phyloP scores from a whole-genome alignment of 2,113 vertebrate species.

The Eudyptes chrysolophus region DNA sequence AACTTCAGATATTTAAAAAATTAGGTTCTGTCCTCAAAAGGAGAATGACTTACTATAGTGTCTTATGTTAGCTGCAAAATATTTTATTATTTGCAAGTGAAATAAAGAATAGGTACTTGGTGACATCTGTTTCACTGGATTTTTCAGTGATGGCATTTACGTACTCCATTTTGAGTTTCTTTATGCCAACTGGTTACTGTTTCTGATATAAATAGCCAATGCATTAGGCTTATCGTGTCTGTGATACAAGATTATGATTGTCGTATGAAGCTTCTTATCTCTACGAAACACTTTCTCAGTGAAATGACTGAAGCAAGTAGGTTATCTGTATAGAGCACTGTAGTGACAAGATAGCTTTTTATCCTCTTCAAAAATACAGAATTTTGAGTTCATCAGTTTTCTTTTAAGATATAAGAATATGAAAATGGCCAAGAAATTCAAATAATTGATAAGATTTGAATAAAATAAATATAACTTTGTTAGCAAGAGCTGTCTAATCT shows the following conservation, averaged over 20 bases:
- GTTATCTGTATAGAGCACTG: not conserved
- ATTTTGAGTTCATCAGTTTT: not conserved
- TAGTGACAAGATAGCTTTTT: not conserved
- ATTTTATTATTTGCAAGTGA: not conserved
- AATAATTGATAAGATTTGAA: not conserved
- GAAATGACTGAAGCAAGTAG: not conserved
- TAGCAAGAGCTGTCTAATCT: not conserved
- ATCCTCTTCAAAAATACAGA: not conserved
- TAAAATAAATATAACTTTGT: not conserved
- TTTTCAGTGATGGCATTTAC: not conserved
- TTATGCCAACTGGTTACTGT: not conserved
- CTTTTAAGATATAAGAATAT: not conserved
- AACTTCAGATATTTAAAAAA: not conserved
- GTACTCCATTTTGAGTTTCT: not conserved
- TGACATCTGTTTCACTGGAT: not conserved
- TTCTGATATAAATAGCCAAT: not conserved
- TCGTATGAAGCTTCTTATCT: not conserved
- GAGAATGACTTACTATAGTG: not conserved
- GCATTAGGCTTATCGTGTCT: not conserved
- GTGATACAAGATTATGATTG: not conserved
- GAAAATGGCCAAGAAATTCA: not conserved
- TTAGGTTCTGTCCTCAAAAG: not conserved
- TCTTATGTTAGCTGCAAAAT: not conserved
- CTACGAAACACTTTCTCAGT: not conserved
- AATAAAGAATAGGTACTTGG: not conserved